These are phyloP conservation scores for Propsilocerus akamusi DNA, from an alignment of 1,140 invertebrate species.

Conservation along the genomic window DNA sequence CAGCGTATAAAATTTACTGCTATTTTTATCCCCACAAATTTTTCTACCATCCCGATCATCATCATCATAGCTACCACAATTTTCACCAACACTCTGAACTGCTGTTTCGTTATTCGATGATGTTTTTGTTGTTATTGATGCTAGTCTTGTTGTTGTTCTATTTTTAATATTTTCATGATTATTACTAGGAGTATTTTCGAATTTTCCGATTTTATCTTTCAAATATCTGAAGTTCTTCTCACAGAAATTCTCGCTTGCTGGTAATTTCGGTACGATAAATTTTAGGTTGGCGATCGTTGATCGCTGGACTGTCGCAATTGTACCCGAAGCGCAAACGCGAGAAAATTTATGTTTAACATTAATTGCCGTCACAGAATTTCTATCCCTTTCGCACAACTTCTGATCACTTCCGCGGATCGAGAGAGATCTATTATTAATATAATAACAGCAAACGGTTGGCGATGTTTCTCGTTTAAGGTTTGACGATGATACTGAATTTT, in stretches of 20 bases:
- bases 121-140: background rate
- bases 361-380: background rate
- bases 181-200: background rate
- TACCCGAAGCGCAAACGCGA: too few relatives aligned
- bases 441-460: slow-evolving; percentile 1
- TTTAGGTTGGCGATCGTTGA: too few relatives aligned
- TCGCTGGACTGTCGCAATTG: too few relatives aligned
- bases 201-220: background rate
- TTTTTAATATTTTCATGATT: background rate
- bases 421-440: slow-evolving; percentile 1
- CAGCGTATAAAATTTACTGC: background rate
- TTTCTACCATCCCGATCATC: background rate
- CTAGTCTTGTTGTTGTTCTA: background rate
- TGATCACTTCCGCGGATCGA: too few relatives aligned
- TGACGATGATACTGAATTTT: background rate
- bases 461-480: slow-evolving; percentile 1
- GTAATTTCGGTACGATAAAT: too few relatives aligned
- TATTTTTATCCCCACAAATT: background rate
- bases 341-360: background rate
- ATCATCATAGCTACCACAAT: background rate
- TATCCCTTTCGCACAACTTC: too few relatives aligned
- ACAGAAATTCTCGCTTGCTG: too few relatives aligned
- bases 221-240: too few relatives aligned
- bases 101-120: background rate
- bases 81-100: background rate